These are phyloP conservation scores for Allolobophora icterica DNA, from an alignment of 2,888 invertebrate species.

Conservation along the genomic window DNA sequence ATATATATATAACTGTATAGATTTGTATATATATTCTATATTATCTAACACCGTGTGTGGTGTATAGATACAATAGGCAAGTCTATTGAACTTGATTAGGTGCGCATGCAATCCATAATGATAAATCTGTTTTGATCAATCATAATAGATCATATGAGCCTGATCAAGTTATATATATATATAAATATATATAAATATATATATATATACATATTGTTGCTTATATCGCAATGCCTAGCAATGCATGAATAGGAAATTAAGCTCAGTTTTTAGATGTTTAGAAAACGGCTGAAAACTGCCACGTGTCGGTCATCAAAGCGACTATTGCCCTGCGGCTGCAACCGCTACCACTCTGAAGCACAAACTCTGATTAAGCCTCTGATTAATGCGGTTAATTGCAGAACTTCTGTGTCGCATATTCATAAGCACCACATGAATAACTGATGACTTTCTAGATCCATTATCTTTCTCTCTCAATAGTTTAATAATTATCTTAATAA, in stretches of 20 bases:
- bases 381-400: not conserved
- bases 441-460: not conserved
- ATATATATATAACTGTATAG: not conserved
- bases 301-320: slow-evolving; percentile 17
- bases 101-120: not conserved
- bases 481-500: not conserved
- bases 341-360: not conserved
- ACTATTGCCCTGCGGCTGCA: not conserved
- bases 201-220: not conserved
- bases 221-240: not conserved
- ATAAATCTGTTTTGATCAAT: not conserved
- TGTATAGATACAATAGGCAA: not conserved
- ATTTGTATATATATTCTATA: not conserved
- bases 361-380: not conserved
- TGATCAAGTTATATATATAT: not conserved
- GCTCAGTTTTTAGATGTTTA: not conserved
- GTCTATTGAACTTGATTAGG: not conserved
- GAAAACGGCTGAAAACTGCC: not conserved
- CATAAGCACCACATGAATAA: not conserved
- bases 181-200: too few species aligned
- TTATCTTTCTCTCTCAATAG: not conserved
- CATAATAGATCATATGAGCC: not conserved
- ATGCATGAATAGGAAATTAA: not conserved
- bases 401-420: not conserved
- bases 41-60: not conserved